Evolutionary conservation across 2,888 invertebrate genomes (phyloP).

Genomic region (Pyrrhia umbra): DNA sequence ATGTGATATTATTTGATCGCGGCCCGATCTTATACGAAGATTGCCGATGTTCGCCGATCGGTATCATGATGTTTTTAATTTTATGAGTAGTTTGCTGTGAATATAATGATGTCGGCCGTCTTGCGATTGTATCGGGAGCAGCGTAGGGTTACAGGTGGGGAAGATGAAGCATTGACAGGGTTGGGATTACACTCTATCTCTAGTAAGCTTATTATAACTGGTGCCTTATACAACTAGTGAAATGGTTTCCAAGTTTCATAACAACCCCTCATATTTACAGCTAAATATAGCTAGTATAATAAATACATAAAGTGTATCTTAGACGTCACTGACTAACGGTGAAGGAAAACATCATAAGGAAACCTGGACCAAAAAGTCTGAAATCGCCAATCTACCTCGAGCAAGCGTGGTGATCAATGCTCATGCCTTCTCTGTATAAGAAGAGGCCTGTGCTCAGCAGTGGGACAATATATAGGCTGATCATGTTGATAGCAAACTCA

Average conservation of each 20-base stretch:
- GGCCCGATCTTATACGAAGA: slow-evolving; percentile 74
- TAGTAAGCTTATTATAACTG: neutral
- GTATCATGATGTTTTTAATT: slow-evolving; percentile 77
- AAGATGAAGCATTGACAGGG: slow-evolving; percentile 18
- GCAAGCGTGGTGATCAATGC: too few relatives aligned
- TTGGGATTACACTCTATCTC: neutral
- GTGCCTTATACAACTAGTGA: neutral
- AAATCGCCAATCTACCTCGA: too few relatives aligned
- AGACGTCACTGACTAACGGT: too few relatives aligned
- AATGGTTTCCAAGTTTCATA: neutral
- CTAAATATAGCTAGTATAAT: too few relatives aligned
- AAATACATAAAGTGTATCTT: too few relatives aligned
- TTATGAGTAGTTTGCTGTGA: slow-evolving; percentile 73
- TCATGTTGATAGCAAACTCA: too few relatives aligned
- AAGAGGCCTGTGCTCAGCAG: too few relatives aligned
- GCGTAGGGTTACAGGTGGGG: slow-evolving; percentile 38
- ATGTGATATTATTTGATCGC: slow-evolving; percentile 80
- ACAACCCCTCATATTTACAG: neutral
- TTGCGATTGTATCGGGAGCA: slow-evolving; percentile 38
- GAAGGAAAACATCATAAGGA: too few relatives aligned
- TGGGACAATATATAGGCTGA: too few relatives aligned
- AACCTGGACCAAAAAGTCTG: too few relatives aligned
- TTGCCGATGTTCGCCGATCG: slow-evolving; percentile 73
- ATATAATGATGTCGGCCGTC: slow-evolving; percentile 62
- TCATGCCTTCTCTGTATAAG: too few relatives aligned